Base-by-base conservation (phyloP, 2,888 invertebrate genomes). In the Ormyrus nitidulus region DNA sequence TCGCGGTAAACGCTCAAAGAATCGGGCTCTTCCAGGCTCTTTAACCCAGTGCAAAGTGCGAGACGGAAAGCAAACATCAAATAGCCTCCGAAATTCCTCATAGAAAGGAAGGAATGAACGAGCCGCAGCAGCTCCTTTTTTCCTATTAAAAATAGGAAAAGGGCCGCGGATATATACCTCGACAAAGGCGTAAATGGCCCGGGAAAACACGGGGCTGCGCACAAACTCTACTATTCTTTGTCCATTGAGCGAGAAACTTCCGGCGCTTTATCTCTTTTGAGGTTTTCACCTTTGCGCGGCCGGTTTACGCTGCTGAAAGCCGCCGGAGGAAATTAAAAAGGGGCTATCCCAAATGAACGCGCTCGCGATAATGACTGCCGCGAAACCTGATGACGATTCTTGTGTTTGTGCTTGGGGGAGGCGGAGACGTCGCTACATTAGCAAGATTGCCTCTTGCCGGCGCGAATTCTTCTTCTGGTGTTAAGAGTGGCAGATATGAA, bases 351-450 rank as follows among this genome's bases (percentile, higher is more conserved):
- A 71, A 75, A 75, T 53, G 75, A 75, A 76, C 71, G 34, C 64
- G 64, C 61, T 62, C 70, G 9, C 75, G 34, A 66, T 75, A 70
- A 79, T 68, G 65, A 19, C 19, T 34, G 11, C 13, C 13, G 10
- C 51, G 70, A 68, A 68, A 72, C 77, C 80, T 10, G 70, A 81
- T 81, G 86, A 83, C 80, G 81, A 77, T 77, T 19, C 19, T 19
- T 19, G 19, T 19, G 19, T 19, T 19, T 19, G 1, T 19, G 19
- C 19, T 2, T 19, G 19, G 19, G 19, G 19, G 80, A 85, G 84
- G 84, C 83, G 84, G 85, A 81, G 84, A 82, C 86, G 86, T 84
- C 81, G 87, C 85, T 88, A 87, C 88, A 87, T 88, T 88, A 88
- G 88, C 87, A 87, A 87, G 87, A 88, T 88, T 88, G 87, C 87